Conservation (phyloP, 2,113 vertebrate species). For the Erythrocercus mccallii region DNA sequence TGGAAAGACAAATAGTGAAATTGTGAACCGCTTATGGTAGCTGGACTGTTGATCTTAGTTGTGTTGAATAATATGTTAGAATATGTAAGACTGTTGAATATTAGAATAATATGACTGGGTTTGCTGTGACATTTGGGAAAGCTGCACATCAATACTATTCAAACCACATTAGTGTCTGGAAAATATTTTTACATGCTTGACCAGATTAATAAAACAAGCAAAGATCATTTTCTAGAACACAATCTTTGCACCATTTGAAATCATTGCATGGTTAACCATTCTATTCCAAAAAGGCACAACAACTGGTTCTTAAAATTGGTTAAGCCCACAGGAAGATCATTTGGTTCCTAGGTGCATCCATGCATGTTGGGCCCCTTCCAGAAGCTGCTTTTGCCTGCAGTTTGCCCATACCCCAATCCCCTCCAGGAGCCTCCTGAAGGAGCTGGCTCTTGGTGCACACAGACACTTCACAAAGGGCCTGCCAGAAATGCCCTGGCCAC, state of each 20-base stretch:
- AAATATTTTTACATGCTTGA: neutral
- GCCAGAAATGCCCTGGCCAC: neutral
- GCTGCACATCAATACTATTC: neutral
- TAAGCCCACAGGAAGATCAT: neutral
- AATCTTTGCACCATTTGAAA: neutral
- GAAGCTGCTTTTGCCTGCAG: neutral
- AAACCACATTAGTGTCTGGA: neutral
- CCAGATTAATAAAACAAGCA: neutral
- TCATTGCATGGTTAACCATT: neutral
- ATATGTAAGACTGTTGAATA: neutral
- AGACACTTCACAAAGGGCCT: rapidly evolving
- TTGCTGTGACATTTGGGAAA: neutral
- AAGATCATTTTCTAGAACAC: neutral
- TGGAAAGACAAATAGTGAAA: neutral
- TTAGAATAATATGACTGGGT: neutral
- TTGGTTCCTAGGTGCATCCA: neutral
- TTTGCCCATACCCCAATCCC: neutral
- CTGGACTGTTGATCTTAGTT: neutral
- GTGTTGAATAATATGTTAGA: neutral
- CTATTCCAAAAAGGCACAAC: neutral
- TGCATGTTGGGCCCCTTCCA: neutral
- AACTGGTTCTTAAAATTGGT: neutral
- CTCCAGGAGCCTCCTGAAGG: too few species aligned
- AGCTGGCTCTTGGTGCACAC: rapidly evolving
- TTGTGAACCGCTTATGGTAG: neutral